A percentile compares a stretch with the other conserved stretches of the same genome.
phyloP scores from a whole-genome alignment of 2,888 invertebrate genomes.

The Axea sp. region DNA sequence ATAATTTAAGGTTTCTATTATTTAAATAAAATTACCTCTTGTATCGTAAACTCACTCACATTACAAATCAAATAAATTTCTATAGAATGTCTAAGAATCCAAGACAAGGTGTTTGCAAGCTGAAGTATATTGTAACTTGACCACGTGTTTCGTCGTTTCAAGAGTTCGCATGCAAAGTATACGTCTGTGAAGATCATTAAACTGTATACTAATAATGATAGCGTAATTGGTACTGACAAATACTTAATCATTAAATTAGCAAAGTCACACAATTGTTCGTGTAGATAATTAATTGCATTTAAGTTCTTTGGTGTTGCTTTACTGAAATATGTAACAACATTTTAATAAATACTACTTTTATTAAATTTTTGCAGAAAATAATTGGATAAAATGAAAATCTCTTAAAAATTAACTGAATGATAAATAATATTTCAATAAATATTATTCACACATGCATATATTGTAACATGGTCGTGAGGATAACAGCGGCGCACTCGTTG shows the following conservation, averaged over 20 bases:
- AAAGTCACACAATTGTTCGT: conserved; percentile 30
- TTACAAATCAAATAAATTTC: conserved; percentile 42
- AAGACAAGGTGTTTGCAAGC: conserved; percentile 9
- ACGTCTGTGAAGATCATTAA: conserved; percentile 42
- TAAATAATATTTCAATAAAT: no score
- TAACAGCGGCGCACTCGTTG: no score
- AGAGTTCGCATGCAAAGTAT: conserved; percentile 25
- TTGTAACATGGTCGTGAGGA: no score
- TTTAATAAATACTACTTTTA: background rate
- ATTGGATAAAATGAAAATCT: no score
- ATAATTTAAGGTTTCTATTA: background rate
- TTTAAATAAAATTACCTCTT: conserved; percentile 18
- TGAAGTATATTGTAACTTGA: conserved; percentile 8
- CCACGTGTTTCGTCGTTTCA: conserved; percentile 14
- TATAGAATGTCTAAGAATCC: conserved; percentile 18
- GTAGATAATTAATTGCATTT: conserved; percentile 23
- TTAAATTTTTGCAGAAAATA: no score
- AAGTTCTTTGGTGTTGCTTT: conserved; percentile 16
- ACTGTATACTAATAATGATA: conserved; percentile 21
- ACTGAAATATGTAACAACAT: conserved; percentile 3
- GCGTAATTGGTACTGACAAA: conserved; percentile 26
- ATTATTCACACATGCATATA: no score
- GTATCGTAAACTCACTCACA: conserved; percentile 14
- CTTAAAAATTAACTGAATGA: no score
- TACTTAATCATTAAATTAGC: conserved; percentile 28